Percentiles rank a stretch among this genome's conserved stretches.
These are phyloP conservation scores for Beroe forskalii DNA, from an alignment of 37 sponge, comb jelly and placozoan species.

Conservation along the genomic window DNA sequence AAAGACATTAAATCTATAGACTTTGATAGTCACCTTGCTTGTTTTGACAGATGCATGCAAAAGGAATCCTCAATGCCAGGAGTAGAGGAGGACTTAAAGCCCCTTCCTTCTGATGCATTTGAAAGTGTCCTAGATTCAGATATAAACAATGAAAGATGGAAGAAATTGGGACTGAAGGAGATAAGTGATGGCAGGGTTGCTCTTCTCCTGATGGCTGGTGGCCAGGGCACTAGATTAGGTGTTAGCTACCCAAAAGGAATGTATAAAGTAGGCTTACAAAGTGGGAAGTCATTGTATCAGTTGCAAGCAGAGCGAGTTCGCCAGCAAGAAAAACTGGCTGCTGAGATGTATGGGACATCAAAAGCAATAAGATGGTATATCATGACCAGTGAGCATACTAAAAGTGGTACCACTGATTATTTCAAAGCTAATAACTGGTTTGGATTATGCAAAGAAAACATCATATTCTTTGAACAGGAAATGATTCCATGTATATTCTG, in stretches of 20 bases:
- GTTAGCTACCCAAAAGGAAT: conserved; percentile 96
- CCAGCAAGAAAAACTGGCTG: conserved; percentile 76
- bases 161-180: conserved; percentile 41
- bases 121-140: conserved; percentile 52
- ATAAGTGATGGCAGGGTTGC: conserved; percentile 73
- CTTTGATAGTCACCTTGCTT: conserved; percentile 58
- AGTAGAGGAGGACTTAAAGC: conserved; percentile 22
- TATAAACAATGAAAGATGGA: conserved; percentile 41
- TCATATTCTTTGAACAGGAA: conserved; percentile 90
- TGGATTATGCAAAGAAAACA: conserved; percentile 78
- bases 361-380: conserved; percentile 83
- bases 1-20: conserved; percentile 74
- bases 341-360: conserved; percentile 67
- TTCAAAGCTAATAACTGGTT: conserved; percentile 83
- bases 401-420: conserved; percentile 74
- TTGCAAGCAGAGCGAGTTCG: conserved; percentile 94
- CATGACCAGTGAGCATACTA: conserved; percentile 98
- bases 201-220: conserved; percentile 82
- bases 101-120: conserved; percentile 66
- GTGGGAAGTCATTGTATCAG: conserved; percentile 91
- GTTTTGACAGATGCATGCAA: conserved; percentile 42
- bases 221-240: conserved; percentile 92
- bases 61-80: conserved; percentile 60
- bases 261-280: conserved; percentile 89
- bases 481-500: conserved; percentile 86